These are phyloP conservation scores for Tetanocera ferruginea DNA, from an alignment of 2,888 invertebrate genomes.

Conservation along the genomic window DNA sequence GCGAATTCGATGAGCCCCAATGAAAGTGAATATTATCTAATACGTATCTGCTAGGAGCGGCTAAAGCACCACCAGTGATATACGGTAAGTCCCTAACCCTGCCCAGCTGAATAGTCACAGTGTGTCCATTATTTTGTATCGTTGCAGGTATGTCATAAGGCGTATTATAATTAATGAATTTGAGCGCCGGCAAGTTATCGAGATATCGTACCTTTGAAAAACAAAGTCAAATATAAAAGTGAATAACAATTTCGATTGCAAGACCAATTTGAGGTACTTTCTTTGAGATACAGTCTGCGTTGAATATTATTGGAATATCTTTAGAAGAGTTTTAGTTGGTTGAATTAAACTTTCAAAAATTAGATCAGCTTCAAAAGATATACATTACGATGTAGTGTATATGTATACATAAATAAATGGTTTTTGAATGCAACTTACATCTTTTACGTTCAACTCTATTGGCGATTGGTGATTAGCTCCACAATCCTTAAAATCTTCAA, in stretches of 20 bases:
- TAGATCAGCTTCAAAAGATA: no score
- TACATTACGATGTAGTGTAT: no score
- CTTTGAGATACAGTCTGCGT: no score
- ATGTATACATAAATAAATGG: no score
- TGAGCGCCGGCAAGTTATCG: conserved; percentile 39
- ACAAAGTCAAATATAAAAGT: no score
- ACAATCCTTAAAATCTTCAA: no score
- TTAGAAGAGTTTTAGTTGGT: no score
- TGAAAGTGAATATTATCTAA: conserved; percentile 52
- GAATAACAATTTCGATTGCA: no score
- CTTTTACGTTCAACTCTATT: conserved; percentile 49
- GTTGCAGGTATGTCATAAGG: conserved; percentile 23
- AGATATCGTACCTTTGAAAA: no score
- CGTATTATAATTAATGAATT: conserved; percentile 46
- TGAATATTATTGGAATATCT: no score
- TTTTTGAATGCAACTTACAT: conserved; percentile 43
- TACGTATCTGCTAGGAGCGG: conserved; percentile 38
- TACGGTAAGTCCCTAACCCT: conserved; percentile 28
- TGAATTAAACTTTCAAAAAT: no score
- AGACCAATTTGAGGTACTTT: no score
- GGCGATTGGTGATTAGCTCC: conserved; percentile 24
- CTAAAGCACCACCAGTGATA: conserved; percentile 46
- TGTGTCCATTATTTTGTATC: conserved; percentile 49
- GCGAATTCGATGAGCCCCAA: conserved; percentile 50
- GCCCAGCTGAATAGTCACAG: conserved; percentile 45